These are phyloP conservation scores for Euglossa dilemma DNA, from an alignment of 1,140 invertebrate genomes.

Conservation along the genomic window DNA sequence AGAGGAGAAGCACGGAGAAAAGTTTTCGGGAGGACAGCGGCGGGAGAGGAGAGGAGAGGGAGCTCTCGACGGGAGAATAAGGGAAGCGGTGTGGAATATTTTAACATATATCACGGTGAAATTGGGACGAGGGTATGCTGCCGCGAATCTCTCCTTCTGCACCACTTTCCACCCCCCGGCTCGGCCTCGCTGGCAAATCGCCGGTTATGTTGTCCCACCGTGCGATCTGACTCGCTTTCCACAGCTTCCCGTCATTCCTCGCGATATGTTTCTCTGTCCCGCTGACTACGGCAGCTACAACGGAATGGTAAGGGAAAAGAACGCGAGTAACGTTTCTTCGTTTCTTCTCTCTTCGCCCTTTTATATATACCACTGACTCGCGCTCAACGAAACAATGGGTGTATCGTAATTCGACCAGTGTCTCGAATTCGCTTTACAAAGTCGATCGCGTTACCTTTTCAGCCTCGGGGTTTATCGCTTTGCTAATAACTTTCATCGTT, in stretches of 20 bases:
- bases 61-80: slow-evolving; percentile 30
- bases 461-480: neutral
- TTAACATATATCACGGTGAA: slow-evolving; percentile 72
- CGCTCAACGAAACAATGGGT: neutral
- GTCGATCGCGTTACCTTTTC: too few relatives aligned
- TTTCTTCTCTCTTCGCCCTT: neutral
- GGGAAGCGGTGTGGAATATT: slow-evolving; percentile 69
- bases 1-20: slow-evolving; percentile 45
- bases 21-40: slow-evolving; percentile 57
- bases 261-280: slow-evolving; percentile 72
- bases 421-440: too few relatives aligned
- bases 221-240: slow-evolving; percentile 32
- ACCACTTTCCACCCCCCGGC: slow-evolving; percentile 39
- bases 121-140: slow-evolving; percentile 65
- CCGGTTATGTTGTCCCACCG: slow-evolving; percentile 20
- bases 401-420: too few relatives aligned
- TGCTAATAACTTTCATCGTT: slow-evolving; percentile 56
- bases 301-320: slow-evolving; percentile 71
- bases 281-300: slow-evolving; percentile 71
- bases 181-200: slow-evolving; percentile 39
- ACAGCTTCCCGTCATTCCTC: neutral
- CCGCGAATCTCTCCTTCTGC: slow-evolving; percentile 31
- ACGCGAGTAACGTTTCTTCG: neutral
- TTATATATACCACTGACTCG: too few relatives aligned
- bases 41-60: slow-evolving; percentile 7